These are phyloP conservation scores for Listronotus oregonensis DNA, from an alignment of 1,140 invertebrate species.

Conservation along the genomic window DNA sequence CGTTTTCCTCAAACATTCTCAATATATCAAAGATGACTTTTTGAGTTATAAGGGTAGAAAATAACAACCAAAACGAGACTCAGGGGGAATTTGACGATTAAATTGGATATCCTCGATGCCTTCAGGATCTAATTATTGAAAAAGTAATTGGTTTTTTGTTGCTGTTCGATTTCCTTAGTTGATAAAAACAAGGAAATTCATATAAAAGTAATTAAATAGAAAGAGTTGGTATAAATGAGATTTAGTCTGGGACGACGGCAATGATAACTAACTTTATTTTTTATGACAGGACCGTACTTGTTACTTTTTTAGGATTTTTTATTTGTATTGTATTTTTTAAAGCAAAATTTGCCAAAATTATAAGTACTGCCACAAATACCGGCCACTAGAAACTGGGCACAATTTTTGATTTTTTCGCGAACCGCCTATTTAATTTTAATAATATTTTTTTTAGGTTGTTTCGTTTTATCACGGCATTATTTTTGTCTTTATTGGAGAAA, in stretches of 20 bases:
- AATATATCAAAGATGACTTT: slow-evolving; percentile 29
- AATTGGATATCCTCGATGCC: slow-evolving; percentile 26
- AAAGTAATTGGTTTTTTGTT: slow-evolving; percentile 27
- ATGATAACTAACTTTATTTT: no score
- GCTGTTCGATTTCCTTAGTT: neutral
- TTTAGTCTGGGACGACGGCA: neutral
- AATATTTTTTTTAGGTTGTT: no score
- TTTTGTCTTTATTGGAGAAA: no score
- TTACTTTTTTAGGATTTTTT: no score
- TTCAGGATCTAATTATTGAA: slow-evolving; percentile 33
- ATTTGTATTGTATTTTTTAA: no score
- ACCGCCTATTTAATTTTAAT: no score
- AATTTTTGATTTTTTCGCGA: no score
- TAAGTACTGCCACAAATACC: no score
- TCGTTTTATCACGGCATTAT: no score
- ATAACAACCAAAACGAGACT: slow-evolving; percentile 24
- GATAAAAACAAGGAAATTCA: slow-evolving; percentile 23
- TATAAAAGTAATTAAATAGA: slow-evolving; percentile 26
- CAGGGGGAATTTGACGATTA: slow-evolving; percentile 31
- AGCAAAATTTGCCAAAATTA: no score
- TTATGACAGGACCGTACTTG: no score
- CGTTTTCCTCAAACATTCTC: slow-evolving; percentile 8
- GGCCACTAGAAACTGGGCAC: no score
- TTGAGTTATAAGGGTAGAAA: slow-evolving; percentile 30
- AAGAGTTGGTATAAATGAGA: slow-evolving; percentile 3